These are phyloP conservation scores for Coregonus ussuriensis DNA, from an alignment of 2,797 vertebrate species.

Conservation along the genomic window DNA sequence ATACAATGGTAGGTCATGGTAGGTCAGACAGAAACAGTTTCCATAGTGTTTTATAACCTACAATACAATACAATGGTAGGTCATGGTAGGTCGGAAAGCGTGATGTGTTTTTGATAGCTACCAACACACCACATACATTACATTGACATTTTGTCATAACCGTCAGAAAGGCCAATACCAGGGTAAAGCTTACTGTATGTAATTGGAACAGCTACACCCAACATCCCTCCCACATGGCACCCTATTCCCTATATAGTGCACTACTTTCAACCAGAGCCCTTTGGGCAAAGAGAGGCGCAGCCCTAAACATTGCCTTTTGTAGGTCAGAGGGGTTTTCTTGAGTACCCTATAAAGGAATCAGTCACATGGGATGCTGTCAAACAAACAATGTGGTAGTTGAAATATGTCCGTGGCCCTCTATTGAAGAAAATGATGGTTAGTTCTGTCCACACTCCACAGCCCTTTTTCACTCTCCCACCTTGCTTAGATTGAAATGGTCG, in stretches of 20 bases:
- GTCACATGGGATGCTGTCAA: conserved; percentile 53
- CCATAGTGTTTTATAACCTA: too few species aligned
- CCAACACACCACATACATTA: too few species aligned
- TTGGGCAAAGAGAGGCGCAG: background rate
- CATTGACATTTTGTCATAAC: too few species aligned
- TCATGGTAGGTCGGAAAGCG: too few species aligned
- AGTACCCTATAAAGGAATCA: conserved; percentile 34
- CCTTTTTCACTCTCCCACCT: conserved; percentile 14
- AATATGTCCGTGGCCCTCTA: background rate
- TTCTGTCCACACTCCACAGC: conserved; percentile 34
- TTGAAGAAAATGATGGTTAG: conserved; percentile 30
- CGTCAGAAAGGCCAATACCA: too few species aligned
- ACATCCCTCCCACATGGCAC: background rate
- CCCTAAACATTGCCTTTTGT: too few species aligned
- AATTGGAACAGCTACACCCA: too few species aligned
- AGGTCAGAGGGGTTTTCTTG: background rate
- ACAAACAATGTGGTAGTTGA: conserved; percentile 26
- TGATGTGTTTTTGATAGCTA: too few species aligned
- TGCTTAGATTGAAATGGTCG: conserved; percentile 55
- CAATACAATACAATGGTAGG: too few species aligned
- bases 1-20: too few species aligned
- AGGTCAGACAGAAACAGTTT: too few species aligned
- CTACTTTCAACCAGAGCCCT: background rate
- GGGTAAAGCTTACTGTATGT: too few species aligned
- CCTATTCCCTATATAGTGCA: background rate